Conservation (phyloP, 2,888 invertebrate genomes). For the Cheiracanthium punctorium region DNA sequence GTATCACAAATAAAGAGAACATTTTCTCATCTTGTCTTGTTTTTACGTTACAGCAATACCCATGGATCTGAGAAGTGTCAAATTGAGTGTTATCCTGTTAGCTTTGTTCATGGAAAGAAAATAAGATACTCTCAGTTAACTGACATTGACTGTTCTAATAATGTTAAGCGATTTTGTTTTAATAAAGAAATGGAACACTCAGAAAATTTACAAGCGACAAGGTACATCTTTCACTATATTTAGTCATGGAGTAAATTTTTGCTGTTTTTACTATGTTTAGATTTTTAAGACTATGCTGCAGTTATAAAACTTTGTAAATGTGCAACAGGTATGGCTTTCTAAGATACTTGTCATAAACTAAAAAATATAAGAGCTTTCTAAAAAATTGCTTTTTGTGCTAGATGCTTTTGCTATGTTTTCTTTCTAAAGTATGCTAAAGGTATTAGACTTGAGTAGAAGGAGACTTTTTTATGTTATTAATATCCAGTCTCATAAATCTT, state of each 20-base stretch:
- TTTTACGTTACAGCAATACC: conserved; percentile 25
- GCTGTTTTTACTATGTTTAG: not conserved
- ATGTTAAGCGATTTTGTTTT: conserved; percentile 60
- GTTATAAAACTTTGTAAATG: too few relatives aligned
- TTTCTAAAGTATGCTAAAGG: too few relatives aligned
- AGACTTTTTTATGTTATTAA: too few relatives aligned
- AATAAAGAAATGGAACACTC: conserved; percentile 62
- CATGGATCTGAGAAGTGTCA: conserved; percentile 54
- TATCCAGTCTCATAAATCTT: too few relatives aligned
- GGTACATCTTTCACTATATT: conserved; percentile 20
- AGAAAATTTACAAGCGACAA: conserved; percentile 50
- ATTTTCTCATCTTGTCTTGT: not conserved
- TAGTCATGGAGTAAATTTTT: not conserved
- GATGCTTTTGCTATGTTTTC: too few relatives aligned
- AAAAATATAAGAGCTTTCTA: too few relatives aligned
- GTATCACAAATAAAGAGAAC: too few relatives aligned
- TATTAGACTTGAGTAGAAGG: too few relatives aligned
- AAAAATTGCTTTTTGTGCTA: too few relatives aligned
- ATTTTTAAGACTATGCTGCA: not conserved
- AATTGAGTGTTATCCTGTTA: conserved; percentile 55
- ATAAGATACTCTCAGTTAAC: conserved; percentile 56
- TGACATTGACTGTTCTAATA: conserved; percentile 58
- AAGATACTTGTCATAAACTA: too few relatives aligned
- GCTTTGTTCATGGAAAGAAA: conserved; percentile 56
- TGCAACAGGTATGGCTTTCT: too few relatives aligned